A percentile compares a stretch with the other conserved stretches of the same genome.
These are phyloP conservation scores for Mus spretus DNA, from an alignment of 2,797 vertebrate species.

Conservation along the genomic window DNA sequence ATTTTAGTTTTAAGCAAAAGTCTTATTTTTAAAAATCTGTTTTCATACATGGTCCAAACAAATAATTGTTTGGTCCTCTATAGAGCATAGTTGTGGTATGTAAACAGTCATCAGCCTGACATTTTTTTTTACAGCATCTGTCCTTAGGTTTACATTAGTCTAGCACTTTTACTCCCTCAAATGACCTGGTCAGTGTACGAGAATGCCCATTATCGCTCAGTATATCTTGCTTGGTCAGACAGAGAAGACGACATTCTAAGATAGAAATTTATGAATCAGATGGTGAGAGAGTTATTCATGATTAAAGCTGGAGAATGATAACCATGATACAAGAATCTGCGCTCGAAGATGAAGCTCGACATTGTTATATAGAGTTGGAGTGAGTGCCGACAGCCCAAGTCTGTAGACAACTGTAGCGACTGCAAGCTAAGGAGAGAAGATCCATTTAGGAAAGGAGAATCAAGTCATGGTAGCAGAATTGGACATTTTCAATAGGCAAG, in stretches of 20 bases:
- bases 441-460: not conserved
- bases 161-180: not conserved
- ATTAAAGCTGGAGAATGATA: conserved; percentile 16
- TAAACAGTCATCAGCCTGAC: not conserved
- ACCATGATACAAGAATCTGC: not conserved
- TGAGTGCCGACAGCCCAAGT: fast-evolving
- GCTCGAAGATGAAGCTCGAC: not conserved
- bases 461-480: not conserved
- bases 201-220: not conserved
- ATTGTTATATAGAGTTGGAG: not conserved
- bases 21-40: not conserved
- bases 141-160: not conserved
- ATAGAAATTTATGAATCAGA: not conserved
- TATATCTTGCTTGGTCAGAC: not conserved
- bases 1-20: not conserved
- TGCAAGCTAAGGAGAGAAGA: not conserved
- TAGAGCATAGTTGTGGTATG: not conserved
- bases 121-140: not conserved
- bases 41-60: conserved; percentile 2
- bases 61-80: not conserved
- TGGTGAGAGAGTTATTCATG: not conserved
- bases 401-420: not conserved
- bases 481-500: not conserved
- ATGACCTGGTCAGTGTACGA: not conserved
- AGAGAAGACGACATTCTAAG: not conserved